Percentiles rank a stretch among this genome's conserved stretches.
Conservation (phyloP, 2,113 vertebrate genomes). For the Anser brachyrhynchus region DNA sequence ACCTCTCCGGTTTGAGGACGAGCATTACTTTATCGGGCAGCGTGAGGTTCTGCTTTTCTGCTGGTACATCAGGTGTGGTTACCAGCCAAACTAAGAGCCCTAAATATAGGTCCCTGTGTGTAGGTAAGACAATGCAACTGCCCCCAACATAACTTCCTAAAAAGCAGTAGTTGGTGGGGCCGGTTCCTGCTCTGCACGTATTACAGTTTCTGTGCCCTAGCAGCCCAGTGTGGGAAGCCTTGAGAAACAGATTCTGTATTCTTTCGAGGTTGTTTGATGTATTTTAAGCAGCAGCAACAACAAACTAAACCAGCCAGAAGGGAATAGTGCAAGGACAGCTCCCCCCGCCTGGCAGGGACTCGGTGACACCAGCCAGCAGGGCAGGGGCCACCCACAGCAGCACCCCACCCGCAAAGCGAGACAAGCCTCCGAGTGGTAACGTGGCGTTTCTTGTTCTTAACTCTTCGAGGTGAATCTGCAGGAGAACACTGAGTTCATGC, state of each 20-base stretch:
- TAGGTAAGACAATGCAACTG: not conserved
- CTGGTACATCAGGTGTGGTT: not conserved
- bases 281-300: not conserved
- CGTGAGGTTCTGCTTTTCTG: not conserved
- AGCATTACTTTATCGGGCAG: not conserved
- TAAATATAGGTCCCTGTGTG: not conserved
- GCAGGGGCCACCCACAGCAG: constrained; percentile 36
- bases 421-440: not conserved
- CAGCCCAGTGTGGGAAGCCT: not conserved
- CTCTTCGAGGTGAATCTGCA: not conserved
- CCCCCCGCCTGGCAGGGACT: not conserved
- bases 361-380: not conserved
- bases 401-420: not conserved
- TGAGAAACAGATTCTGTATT: not conserved
- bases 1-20: not conserved
- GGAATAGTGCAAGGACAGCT: constrained; percentile 1
- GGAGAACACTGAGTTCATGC: constrained; percentile 26
- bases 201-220: not conserved
- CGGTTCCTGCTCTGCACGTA: not conserved
- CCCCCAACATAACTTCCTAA: not conserved
- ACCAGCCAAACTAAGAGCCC: not conserved
- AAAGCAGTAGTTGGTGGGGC: not conserved
- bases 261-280: constrained; percentile 1
- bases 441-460: not conserved
- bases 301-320: not conserved